Evolutionary conservation across 1,140 invertebrate species (phyloP).

Genomic region (Halyomorpha halys): DNA sequence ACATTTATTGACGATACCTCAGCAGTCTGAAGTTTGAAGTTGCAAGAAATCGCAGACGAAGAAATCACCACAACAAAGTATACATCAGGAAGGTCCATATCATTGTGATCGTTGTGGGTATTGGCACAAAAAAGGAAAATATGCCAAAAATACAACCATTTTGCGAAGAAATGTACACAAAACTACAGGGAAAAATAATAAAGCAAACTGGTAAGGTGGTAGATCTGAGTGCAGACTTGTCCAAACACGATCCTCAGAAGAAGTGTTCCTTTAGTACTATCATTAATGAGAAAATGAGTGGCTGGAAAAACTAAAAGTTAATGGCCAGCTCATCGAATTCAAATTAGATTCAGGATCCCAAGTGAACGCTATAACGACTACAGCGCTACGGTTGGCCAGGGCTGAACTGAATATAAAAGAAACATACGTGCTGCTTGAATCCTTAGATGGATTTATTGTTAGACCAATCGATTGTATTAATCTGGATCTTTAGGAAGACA

Average conservation of each 20-base stretch:
- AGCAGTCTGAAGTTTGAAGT: neutral
- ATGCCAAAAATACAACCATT: neutral
- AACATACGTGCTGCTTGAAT: too few relatives aligned
- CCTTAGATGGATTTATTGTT: too few relatives aligned
- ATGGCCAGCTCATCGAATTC: neutral
- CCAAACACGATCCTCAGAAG: neutral
- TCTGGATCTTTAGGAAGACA: too few relatives aligned
- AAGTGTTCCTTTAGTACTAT: neutral
- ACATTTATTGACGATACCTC: neutral
- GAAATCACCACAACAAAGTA: too few relatives aligned
- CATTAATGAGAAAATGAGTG: neutral
- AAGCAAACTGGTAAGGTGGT: neutral
- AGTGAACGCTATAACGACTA: neutral
- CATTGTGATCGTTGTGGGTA: too few relatives aligned
- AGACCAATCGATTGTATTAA: too few relatives aligned
- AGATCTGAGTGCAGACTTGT: neutral
- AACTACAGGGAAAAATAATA: neutral
- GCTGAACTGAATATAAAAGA: neutral
- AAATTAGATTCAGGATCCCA: neutral
- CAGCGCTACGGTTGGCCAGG: neutral
- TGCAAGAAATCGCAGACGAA: too few relatives aligned
- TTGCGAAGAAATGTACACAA: neutral
- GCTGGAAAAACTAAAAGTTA: neutral
- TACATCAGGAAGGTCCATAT: too few relatives aligned
- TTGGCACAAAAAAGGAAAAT: neutral